Base-by-base conservation (phyloP, 2,113 vertebrate genomes). In the Clinocottus analis region DNA sequence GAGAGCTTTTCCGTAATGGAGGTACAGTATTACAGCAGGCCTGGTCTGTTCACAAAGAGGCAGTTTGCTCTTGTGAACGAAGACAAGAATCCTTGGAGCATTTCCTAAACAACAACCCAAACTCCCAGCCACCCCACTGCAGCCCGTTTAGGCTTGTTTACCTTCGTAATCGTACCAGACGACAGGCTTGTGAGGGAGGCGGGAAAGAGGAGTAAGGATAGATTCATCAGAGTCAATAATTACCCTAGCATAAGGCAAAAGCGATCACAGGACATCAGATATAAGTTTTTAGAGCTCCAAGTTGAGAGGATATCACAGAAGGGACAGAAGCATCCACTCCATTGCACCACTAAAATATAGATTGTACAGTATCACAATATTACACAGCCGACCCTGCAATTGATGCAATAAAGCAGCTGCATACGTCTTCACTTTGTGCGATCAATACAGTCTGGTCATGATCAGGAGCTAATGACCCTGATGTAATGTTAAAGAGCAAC, bases 141-240 rank as follows among this genome's bases (percentile, higher is more conserved):
- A 10, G 25, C 55, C 27, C 72, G 35, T 77, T 75, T 62, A 68
- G 43, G 27, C 68, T 65, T 17, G 60, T 85, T 84, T 82, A 67
- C 65, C 78, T 51, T 68, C 60, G 73, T 75, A 33, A 33, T 64
- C 43, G 2, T 45, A 73, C 66, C 71, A 80, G 2, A 60, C 68
- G 9, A 60, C 62, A 66, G 45, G 19, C 83, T 61, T 29, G 31
- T 33, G 61, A 79, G 39, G 21, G 23, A 63, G 58, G 59, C 56
- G 58, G 51, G 62, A 69, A 47, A 43, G 27, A 2, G 35, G 65
- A 67, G 55, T 65, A 41, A 43, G 31, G 2, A 39, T 65, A 58
- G 55, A 83, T 75, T 75, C 80, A 82, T 83, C 41, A 71, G 60
- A 77, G 75, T 85, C 82, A 67, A 74, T 81, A 81, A 88, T 76